These are phyloP conservation scores for Oreocharis arfaki DNA, from an alignment of 2,113 vertebrate species.

Conservation along the genomic window DNA sequence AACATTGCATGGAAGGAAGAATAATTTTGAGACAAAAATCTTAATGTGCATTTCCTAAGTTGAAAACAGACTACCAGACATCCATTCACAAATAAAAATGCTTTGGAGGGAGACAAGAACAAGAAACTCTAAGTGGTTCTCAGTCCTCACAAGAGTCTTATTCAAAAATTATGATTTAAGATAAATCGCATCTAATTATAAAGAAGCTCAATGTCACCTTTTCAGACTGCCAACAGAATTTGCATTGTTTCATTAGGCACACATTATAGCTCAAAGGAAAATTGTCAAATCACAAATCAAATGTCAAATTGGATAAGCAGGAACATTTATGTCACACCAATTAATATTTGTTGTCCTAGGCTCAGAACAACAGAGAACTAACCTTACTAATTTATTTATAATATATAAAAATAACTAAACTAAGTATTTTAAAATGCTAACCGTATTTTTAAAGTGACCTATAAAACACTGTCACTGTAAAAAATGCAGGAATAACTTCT, in stretches of 20 bases:
- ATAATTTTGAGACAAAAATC: background rate
- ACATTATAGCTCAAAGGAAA: slow-evolving; percentile 31
- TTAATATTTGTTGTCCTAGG: slow-evolving; percentile 26
- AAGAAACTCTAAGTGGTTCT: background rate
- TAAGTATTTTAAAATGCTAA: background rate
- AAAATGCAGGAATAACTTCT: background rate
- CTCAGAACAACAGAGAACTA: background rate
- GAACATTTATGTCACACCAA: slow-evolving; percentile 14
- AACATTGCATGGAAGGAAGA: background rate
- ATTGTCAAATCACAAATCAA: slow-evolving; percentile 36
- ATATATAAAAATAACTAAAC: background rate
- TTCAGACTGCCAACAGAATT: slow-evolving; percentile 6
- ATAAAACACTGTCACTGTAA: background rate
- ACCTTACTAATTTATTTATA: background rate
- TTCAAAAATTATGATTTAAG: background rate
- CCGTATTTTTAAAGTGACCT: background rate
- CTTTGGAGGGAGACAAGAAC: background rate
- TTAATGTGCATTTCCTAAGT: background rate
- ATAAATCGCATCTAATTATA: background rate
- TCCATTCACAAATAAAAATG: background rate
- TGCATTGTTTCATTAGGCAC: slow-evolving; percentile 33
- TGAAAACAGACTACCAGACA: background rate
- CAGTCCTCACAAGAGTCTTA: background rate
- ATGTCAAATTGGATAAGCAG: slow-evolving; percentile 12
- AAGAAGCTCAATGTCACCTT: slow-evolving; percentile 18